These are phyloP conservation scores for Philhelius pedissequus DNA, from an alignment of 2,888 invertebrate species.

Conservation along the genomic window DNA sequence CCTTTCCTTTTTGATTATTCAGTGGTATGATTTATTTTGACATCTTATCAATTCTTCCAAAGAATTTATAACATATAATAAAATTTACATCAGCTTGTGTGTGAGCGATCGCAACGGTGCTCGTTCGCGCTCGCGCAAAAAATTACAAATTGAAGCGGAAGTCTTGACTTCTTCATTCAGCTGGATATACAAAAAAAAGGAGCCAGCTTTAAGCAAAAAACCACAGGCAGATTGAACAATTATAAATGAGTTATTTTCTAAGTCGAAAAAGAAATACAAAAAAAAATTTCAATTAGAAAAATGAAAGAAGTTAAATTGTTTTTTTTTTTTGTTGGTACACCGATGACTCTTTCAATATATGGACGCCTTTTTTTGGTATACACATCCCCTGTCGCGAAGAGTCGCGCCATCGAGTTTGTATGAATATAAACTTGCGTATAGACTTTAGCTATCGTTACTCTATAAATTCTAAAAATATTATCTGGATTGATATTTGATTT, in stretches of 20 bases:
- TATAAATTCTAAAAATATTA: slow-evolving; percentile 65
- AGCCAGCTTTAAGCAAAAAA: slow-evolving; percentile 7
- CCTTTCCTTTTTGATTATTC: slow-evolving; percentile 75
- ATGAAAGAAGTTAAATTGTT: slow-evolving; percentile 17
- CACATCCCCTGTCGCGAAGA: slow-evolving; percentile 21
- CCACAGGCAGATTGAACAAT: slow-evolving; percentile 33
- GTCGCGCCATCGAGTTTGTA: not conserved
- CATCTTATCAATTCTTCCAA: slow-evolving; percentile 78
- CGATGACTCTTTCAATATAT: not conserved
- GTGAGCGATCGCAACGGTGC: not conserved
- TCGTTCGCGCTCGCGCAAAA: not conserved
- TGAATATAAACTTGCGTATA: slow-evolving; percentile 50
- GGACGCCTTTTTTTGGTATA: not conserved
- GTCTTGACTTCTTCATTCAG: slow-evolving; percentile 15
- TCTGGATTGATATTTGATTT: slow-evolving; percentile 68
- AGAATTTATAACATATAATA: slow-evolving; percentile 77
- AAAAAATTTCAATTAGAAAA: slow-evolving; percentile 23
- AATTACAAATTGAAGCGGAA: slow-evolving; percentile 31
- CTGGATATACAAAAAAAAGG: not conserved
- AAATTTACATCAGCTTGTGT: slow-evolving; percentile 1
- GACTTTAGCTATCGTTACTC: slow-evolving; percentile 59
- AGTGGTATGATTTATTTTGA: slow-evolving; percentile 78
- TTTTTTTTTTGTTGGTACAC: not conserved
- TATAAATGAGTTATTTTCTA: slow-evolving; percentile 36
- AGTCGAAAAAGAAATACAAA: not conserved